A percentile compares a stretch with the other conserved stretches of the same genome.
phyloP scores from a whole-genome alignment of 1,140 invertebrate genomes.

The Nymphalis io region DNA sequence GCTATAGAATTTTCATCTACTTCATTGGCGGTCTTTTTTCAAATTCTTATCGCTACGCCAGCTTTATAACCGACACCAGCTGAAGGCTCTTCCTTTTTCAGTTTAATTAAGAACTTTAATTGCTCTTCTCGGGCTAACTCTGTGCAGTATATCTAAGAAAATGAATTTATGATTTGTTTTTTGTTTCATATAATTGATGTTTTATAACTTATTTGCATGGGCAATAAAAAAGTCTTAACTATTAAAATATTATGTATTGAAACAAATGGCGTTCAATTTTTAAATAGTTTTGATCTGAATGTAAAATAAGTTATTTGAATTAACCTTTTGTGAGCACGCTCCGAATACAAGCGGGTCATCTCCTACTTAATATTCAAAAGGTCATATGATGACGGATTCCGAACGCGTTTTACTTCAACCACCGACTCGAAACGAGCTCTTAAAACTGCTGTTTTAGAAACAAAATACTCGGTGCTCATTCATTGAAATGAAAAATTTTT shows the following conservation, averaged over 20 bases:
- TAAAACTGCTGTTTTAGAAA: conserved; percentile 56
- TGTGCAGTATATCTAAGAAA: conserved; percentile 34
- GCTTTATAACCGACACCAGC: conserved; percentile 40
- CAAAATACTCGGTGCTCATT: conserved; percentile 21
- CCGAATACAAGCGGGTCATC: conserved; percentile 63
- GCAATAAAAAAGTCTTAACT: too few species aligned
- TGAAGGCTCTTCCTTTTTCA: conserved; percentile 44
- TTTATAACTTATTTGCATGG: too few species aligned
- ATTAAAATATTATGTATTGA: too few species aligned
- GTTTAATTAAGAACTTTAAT: conserved; percentile 59
- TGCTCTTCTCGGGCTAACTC: conserved; percentile 39
- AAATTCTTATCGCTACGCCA: conserved; percentile 38
- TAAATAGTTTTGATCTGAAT: conserved; percentile 10
- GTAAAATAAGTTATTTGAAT: conserved; percentile 44
- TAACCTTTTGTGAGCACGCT: conserved; percentile 58
- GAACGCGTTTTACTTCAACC: conserved; percentile 59
- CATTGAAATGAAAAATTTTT: conserved; percentile 2
- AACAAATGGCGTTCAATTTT: neutral
- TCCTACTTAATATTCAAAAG: conserved; percentile 75
- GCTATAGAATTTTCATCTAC: conserved; percentile 31
- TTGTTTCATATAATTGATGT: too few species aligned
- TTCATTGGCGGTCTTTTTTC: conserved; percentile 28
- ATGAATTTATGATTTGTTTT: conserved; percentile 17
- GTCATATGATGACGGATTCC: conserved; percentile 70
- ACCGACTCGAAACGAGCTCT: conserved; percentile 51